Evolutionary conservation across 2,888 invertebrate species (phyloP).

Genomic region (Diloba caeruleocephala): DNA sequence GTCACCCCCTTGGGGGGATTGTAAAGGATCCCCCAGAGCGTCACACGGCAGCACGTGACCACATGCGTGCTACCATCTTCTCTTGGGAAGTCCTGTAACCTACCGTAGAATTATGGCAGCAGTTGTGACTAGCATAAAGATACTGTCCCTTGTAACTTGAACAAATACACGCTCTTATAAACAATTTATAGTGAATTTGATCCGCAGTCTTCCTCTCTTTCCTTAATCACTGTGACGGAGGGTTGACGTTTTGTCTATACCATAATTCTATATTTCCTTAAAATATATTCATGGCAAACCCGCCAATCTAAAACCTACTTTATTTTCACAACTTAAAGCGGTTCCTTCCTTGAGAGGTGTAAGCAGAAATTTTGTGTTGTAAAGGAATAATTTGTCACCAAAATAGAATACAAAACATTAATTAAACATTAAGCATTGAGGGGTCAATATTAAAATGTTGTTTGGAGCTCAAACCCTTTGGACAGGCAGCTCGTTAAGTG

Average conservation of each 20-base stretch:
- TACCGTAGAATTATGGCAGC: too few species aligned
- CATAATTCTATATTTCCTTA: slow-evolving; percentile 18
- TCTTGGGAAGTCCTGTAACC: too few species aligned
- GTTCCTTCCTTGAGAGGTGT: neutral
- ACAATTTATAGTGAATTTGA: too few species aligned
- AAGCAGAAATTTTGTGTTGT: neutral
- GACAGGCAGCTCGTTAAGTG: slow-evolving; percentile 7
- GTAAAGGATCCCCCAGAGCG: too few species aligned
- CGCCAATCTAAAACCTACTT: slow-evolving; percentile 1
- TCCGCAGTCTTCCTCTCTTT: slow-evolving; percentile 13
- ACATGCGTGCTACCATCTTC: too few species aligned
- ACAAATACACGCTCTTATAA: too few species aligned
- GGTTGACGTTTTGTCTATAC: slow-evolving; percentile 13
- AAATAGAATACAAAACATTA: slow-evolving; percentile 39
- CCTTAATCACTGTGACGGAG: slow-evolving; percentile 21
- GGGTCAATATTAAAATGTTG: slow-evolving; percentile 40
- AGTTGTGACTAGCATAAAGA: too few species aligned
- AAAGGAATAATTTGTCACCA: slow-evolving; percentile 41
- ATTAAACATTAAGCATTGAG: slow-evolving; percentile 30
- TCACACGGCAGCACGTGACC: too few species aligned
- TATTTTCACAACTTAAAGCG: neutral
- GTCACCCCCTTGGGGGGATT: too few species aligned
- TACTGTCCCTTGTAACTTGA: too few species aligned
- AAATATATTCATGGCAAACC: neutral
- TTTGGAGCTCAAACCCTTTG: slow-evolving; percentile 22